Base-by-base conservation (phyloP, 2,888 invertebrate genomes). In the Agriopis aurantiaria region DNA sequence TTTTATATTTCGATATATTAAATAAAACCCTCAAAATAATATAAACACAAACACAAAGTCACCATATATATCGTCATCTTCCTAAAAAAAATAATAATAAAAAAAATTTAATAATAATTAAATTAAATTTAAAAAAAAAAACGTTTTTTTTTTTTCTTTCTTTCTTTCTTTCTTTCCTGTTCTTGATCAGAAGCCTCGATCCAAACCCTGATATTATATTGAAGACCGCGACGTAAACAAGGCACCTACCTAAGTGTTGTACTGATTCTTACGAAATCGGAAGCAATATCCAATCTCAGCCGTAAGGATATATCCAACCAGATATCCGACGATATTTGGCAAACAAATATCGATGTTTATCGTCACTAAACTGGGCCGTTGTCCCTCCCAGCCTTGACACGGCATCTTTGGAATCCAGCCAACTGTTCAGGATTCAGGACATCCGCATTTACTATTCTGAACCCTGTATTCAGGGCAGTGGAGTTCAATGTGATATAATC, bases 291-390 rank as follows among this genome's bases (percentile, higher is more conserved):
- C 62, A 33, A 63, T 46, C 33, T 33, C 46, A 3, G 9, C n/a
- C 46, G 49, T 61, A 52, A 67, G 62, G 62, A 63, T 52, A 61
- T 17, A 56, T 57, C 56, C 52, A 14, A 55, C 14, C 46, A 46
- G 53, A 69, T 45, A 58, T 63, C 55, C 56, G 51, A 59, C 23
- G 55, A 64, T 58, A 70, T 74, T 75, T 75, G 57, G 69, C 71
- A 77, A 77, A 75, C 79, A 73, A 67, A 76, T 58, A 58, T 69
- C 72, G 73, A 77, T 78, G 75, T 76, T 77, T 80, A 75, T 77
- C 75, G 74, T 6, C 66, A 17, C 52, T 40, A 57, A 61, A 52
- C 51, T 46, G 48, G 48, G 33, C 17, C 11, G 12, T 65, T 46
- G 14, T 23, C 52, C 52, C 52, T 49, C 49, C 33, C 59, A 69